These are phyloP conservation scores for Ischnura elegans DNA, from an alignment of 2,888 invertebrate genomes.

Conservation along the genomic window DNA sequence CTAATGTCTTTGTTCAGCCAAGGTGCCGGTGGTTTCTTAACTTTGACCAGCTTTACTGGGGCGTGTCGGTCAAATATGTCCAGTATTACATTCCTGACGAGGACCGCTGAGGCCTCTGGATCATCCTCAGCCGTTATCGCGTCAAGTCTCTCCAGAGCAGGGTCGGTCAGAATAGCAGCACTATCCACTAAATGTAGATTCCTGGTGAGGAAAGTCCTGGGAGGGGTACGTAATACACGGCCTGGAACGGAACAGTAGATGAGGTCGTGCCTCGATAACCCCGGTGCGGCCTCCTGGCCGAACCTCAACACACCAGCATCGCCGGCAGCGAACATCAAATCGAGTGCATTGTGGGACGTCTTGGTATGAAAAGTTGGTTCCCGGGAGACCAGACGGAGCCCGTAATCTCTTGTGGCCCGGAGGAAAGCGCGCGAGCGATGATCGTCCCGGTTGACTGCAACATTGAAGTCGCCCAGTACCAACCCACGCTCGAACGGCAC, in stretches of 20 bases:
- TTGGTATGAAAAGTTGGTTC: background rate
- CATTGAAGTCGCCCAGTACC: background rate
- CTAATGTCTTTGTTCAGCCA: background rate
- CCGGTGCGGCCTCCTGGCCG: background rate
- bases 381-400: background rate
- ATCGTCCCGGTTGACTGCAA: background rate
- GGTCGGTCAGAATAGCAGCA: background rate
- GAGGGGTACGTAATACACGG: background rate
- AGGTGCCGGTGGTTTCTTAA: background rate
- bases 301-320: background rate
- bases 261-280: background rate
- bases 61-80: background rate
- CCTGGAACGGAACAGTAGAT: background rate
- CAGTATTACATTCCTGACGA: background rate
- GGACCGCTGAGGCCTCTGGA: background rate
- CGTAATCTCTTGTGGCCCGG: background rate
- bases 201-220: background rate
- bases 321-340: background rate
- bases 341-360: background rate
- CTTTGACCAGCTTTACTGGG: background rate
- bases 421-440: background rate
- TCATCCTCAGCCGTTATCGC: background rate
- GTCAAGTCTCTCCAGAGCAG: background rate
- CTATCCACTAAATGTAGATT: too few relatives aligned
- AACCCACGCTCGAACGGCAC: background rate